Evolutionary conservation across 2,113 vertebrate genomes (phyloP), one percentile per base, ranked within the genome.

Genomic region (Cinclus mexicanus): DNA sequence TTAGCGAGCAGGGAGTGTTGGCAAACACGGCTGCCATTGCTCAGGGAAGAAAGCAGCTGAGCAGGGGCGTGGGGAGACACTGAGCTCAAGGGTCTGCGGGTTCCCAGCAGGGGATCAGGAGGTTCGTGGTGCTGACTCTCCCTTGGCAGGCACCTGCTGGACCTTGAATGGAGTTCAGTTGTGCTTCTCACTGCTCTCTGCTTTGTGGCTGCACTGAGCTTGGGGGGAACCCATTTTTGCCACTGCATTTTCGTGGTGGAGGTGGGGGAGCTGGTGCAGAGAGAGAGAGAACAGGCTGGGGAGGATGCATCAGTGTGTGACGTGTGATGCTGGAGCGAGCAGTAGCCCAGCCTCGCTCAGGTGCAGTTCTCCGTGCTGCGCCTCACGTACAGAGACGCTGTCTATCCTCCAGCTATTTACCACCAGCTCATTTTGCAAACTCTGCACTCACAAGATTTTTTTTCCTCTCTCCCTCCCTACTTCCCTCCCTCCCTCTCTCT

Each of bases 351-450:
- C 90, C 96, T 94, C 5, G 12, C 88, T 97, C 97, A 97, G 97
- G 97, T 97, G 95, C 95, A 97, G 96, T 37, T 64, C 94, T 97
- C 90, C 92, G 97, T 97, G 97, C 94, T 17, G 82, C 5, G 79
- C 95, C 95, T 97, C 97, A 97, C 97, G 97, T 97, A 97, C 92
- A 86, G 92, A 95, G 90, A 96, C 71, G 56, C 95, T 86, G 89
- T 93, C 96, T 96, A 50, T 97, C 96, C 95, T 95, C 93, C 94
- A 97, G 97, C 96, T 97, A 96, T 97, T 97, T 96, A 97, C 94
- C 25, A 90, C 92, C 95, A 95, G 95, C 95, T 96, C 96, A 94
- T 97, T 96, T 94, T 96, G 96, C 95, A 96, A 95, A 97, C 79
- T 83, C 94, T 90, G 94, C 95, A 90, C 85, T 96, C 76, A 35